Evolutionary conservation across 2,797 vertebrate genomes (phyloP).

Genomic region (Scolopax rusticola): DNA sequence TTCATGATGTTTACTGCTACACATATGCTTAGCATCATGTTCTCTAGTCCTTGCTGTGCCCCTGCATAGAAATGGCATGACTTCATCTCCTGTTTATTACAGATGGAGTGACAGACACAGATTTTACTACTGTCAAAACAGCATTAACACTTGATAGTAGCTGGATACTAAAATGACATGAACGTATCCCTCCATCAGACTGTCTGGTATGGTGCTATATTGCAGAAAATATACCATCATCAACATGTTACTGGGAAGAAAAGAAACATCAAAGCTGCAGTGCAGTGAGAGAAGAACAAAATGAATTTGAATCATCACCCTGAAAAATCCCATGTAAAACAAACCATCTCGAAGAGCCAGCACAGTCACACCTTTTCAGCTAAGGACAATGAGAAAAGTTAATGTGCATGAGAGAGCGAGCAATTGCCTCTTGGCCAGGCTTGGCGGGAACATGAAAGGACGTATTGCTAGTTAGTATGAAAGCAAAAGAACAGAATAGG

Average conservation of each 20-base stretch:
- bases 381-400: neutral
- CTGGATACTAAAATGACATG: neutral
- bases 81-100: conserved; percentile 30
- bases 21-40: neutral
- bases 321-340: conserved; percentile 2
- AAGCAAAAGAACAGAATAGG: neutral
- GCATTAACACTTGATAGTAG: conserved; percentile 2
- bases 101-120: conserved; percentile 55
- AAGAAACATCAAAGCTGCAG: conserved; percentile 6
- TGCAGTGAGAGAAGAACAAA: neutral
- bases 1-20: neutral
- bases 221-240: neutral
- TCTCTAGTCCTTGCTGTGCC: neutral
- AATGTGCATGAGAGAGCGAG: neutral
- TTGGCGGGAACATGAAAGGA: neutral
- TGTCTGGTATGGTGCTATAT: neutral
- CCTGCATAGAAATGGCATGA: neutral
- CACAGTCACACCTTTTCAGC: neutral
- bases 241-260: neutral
- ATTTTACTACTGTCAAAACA: conserved; percentile 53
- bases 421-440: neutral
- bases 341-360: neutral
- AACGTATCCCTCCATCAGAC: conserved; percentile 25
- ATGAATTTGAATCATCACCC: neutral
- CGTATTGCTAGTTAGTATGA: neutral